Percentiles rank a stretch among this genome's conserved stretches.
Conservation (phyloP, 2,888 invertebrate genomes). For the Spisula solida region DNA sequence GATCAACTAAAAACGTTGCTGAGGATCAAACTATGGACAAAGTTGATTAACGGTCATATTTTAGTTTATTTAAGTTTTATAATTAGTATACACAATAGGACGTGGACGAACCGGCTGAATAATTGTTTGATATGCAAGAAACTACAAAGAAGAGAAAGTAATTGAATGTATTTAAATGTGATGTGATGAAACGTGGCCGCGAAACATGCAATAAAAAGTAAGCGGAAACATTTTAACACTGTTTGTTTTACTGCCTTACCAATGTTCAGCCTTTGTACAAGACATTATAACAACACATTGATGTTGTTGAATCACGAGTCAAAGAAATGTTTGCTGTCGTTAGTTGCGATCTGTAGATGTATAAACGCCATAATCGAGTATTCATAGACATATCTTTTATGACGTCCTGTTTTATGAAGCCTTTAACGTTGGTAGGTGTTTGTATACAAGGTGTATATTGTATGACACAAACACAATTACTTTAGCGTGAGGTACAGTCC, state of each 20-base stretch:
- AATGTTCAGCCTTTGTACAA: not conserved
- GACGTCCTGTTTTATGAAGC: not conserved
- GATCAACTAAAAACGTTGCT: not conserved
- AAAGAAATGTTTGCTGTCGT: not conserved
- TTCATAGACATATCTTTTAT: not conserved
- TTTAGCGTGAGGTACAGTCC: too few relatives aligned
- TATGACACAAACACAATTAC: too few relatives aligned
- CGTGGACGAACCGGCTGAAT: not conserved
- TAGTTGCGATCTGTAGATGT: not conserved
- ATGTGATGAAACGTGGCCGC: not conserved
- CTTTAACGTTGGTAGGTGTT: too few relatives aligned
- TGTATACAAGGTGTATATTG: too few relatives aligned
- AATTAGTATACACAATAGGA: not conserved
- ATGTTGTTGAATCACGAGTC: not conserved
- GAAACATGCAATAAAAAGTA: constrained; percentile 14
- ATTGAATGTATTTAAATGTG: not conserved
- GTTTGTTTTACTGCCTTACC: not conserved
- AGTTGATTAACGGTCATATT: not conserved
- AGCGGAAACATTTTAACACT: not conserved
- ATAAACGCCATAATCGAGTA: not conserved
- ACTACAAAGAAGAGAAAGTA: not conserved
- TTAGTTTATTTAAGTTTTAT: not conserved
- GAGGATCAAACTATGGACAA: not conserved
- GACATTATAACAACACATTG: not conserved
- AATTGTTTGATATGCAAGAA: not conserved